Conservation (phyloP, 2,113 vertebrate species). For the Zosterops japonicus region DNA sequence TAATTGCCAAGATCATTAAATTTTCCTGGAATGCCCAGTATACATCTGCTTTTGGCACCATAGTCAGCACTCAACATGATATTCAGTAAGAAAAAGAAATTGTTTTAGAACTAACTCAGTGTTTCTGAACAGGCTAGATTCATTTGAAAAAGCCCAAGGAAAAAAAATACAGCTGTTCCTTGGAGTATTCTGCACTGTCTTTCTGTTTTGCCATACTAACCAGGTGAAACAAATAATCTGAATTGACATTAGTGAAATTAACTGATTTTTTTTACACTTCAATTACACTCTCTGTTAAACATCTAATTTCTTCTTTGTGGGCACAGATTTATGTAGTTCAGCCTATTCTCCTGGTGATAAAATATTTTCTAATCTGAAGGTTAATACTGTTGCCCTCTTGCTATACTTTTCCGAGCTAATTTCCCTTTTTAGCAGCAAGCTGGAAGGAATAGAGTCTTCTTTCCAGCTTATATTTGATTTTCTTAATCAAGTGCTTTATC, state of each 20-base stretch:
- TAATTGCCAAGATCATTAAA: background rate
- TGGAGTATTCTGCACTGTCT: background rate
- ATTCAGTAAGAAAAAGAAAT: background rate
- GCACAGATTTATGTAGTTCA: constrained; percentile 57
- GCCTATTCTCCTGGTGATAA: constrained; percentile 8
- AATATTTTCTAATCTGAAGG: constrained; percentile 60
- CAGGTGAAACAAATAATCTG: constrained; percentile 36
- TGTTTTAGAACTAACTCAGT: background rate
- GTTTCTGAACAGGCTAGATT: background rate
- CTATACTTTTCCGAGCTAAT: constrained; percentile 36
- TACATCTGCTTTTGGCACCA: background rate
- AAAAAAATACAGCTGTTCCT: background rate
- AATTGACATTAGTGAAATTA: constrained; percentile 14
- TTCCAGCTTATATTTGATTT: constrained; percentile 19
- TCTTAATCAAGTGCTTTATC: constrained; percentile 14
- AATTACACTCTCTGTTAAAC: constrained; percentile 65
- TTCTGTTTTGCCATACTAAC: background rate
- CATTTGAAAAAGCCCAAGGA: background rate
- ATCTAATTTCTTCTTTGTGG: constrained; percentile 42
- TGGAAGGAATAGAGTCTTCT: background rate
- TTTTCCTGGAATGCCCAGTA: background rate
- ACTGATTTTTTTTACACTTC: constrained; percentile 21
- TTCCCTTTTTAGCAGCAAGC: constrained; percentile 57
- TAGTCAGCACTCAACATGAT: background rate
- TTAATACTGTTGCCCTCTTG: constrained; percentile 60